Conservation (phyloP, 2,113 vertebrate genomes). For the Siniperca chuatsi region DNA sequence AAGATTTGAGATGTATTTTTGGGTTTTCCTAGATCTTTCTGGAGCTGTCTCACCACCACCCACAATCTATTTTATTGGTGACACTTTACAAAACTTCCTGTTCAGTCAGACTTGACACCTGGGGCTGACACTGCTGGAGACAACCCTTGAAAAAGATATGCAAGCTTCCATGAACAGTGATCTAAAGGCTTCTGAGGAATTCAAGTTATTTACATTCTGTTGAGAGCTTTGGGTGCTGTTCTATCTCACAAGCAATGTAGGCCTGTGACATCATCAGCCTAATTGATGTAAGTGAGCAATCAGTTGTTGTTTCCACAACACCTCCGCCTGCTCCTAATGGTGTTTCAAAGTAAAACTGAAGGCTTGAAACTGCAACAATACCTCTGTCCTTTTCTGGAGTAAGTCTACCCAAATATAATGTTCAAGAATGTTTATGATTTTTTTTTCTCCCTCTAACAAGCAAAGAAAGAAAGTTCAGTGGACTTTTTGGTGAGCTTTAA, state of each 20-base stretch:
- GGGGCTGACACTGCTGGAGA: neutral
- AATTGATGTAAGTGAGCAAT: too few relatives aligned
- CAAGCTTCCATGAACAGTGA: neutral
- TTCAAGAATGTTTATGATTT: neutral
- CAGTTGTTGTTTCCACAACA: neutral
- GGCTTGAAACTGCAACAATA: neutral
- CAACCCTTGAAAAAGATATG: neutral
- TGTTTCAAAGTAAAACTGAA: neutral
- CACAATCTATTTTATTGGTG: too few relatives aligned
- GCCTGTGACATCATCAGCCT: neutral
- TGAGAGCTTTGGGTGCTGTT: neutral
- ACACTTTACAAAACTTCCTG: neutral
- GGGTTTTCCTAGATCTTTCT: too few relatives aligned
- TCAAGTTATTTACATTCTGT: neutral
- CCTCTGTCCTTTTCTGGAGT: neutral
- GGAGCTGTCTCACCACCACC: too few relatives aligned
- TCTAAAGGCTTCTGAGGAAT: neutral
- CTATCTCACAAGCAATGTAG: neutral
- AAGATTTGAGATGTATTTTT: too few relatives aligned
- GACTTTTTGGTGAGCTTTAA: slow-evolving; percentile 25
- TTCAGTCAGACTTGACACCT: neutral
- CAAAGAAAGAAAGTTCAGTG: neutral
- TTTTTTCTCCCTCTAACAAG: slow-evolving; percentile 3
- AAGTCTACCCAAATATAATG: neutral
- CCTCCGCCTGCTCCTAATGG: neutral